Base-by-base conservation (phyloP, 1,140 invertebrate species). In the Planococcus citri region DNA sequence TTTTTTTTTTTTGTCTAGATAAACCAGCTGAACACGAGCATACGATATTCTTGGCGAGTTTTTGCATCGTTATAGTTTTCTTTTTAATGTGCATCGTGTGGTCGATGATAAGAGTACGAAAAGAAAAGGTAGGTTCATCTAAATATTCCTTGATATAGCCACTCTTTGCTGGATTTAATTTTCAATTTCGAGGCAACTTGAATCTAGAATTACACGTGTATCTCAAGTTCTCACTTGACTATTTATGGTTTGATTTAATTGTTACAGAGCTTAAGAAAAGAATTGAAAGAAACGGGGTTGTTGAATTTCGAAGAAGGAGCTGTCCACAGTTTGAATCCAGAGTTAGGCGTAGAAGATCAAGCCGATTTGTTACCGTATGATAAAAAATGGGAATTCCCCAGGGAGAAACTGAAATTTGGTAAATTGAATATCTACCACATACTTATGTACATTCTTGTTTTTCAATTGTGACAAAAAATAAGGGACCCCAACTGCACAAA, bases 361-460 rank as follows among this genome's bases (percentile, higher is more conserved):
- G 93, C 92, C 0, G 91, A 94, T 72, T 80, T 94, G 21, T 79
- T 97, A 57, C 93, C 94, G 0, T 97, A 97, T 72, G 88, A 97
- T 76, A 86, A 87, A 70, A 87, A 87, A 74, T 97, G 88, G 83
- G 94, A 97, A 78, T 94, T 96, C 78, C 91, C 92, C 0, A 80
- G 87, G 20, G 89, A 94, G 68, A 87, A 87, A 78, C 80, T 97
- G 0, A 87, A 87, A 77, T 80, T 95, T 75, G 93, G 93, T 88
- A 82, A 79, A 74, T 75, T 72, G 41, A 61, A 69, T 68, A 38
- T 61, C 17, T 33, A n/a, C n/a, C n/a, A n/a, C n/a, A n/a, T n/a
- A n/a, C n/a, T n/a, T n/a, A 22, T 57, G 6, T 27, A 21, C 1
- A 10, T 10, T 58, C n/a, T 3, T 27, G 29, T 41, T 27, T 51